Percentiles rank a stretch among this genome's conserved stretches.
Conservation (phyloP, 2,113 vertebrate genomes). For the Muscicapa adusta region DNA sequence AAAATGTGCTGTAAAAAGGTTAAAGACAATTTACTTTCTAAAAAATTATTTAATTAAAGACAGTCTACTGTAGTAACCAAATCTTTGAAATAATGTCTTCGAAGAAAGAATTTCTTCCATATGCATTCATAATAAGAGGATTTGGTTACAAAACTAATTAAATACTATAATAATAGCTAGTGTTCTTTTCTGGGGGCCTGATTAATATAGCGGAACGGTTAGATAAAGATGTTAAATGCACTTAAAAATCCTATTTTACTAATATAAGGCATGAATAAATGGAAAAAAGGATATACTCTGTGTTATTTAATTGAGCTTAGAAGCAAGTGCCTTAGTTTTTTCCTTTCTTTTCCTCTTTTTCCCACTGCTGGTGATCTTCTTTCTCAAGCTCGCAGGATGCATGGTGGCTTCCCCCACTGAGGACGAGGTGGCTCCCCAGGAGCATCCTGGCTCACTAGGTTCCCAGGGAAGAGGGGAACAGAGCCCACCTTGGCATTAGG, state of each 20-base stretch:
- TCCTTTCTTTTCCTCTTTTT: background rate
- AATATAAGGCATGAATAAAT: slow-evolving; percentile 68
- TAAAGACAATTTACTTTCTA: slow-evolving; percentile 70
- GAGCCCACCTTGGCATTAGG: background rate
- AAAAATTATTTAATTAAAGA: slow-evolving; percentile 65
- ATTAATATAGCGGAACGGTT: slow-evolving; percentile 69
- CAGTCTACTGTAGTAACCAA: slow-evolving; percentile 67
- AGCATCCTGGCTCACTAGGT: background rate
- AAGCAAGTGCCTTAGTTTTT: slow-evolving; percentile 47
- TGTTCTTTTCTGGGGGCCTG: slow-evolving; percentile 69
- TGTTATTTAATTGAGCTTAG: slow-evolving; percentile 60
- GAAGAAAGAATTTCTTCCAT: slow-evolving; percentile 60
- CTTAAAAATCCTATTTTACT: slow-evolving; percentile 66
- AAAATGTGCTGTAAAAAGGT: slow-evolving; percentile 64
- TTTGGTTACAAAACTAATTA: slow-evolving; percentile 75
- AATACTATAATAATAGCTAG: slow-evolving; percentile 67
- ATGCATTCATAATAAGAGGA: slow-evolving; percentile 64
- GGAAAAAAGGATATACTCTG: slow-evolving; percentile 55
- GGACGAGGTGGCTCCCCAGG: background rate
- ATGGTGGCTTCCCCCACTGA: accelerated
- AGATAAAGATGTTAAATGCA: slow-evolving; percentile 69
- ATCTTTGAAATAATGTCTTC: slow-evolving; percentile 62
- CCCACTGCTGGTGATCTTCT: background rate
- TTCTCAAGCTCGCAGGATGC: background rate
- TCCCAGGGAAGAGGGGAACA: background rate